phyloP scores from a whole-genome alignment of 2,888 invertebrate species.

The Cynaeus angustus region DNA sequence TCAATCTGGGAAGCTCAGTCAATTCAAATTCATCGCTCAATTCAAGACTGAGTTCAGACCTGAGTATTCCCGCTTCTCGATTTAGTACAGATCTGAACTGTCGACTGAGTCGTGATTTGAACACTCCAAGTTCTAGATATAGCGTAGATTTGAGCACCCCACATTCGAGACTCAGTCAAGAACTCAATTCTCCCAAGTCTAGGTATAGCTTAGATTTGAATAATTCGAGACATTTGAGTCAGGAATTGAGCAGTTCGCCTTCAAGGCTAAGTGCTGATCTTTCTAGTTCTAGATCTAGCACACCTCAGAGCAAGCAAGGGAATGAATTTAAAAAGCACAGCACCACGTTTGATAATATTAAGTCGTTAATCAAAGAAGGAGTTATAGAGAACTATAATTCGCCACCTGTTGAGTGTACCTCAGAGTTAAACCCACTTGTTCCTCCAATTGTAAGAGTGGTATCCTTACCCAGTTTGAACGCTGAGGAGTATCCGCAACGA shows the following conservation, averaged over 20 bases:
- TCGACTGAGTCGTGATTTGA: conserved; percentile 75
- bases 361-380: conserved; percentile 82
- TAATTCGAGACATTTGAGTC: conserved; percentile 69
- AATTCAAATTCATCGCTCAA: conserved; percentile 76
- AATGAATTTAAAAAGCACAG: conserved; percentile 82
- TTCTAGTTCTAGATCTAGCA: conserved; percentile 68
- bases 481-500: conserved; percentile 76
- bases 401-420: conserved; percentile 76
- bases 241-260: conserved; percentile 67
- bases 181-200: conserved; percentile 77
- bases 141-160: conserved; percentile 81
- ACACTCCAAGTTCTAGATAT: conserved; percentile 79
- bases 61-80: conserved; percentile 76
- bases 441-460: conserved; percentile 81
- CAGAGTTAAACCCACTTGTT: conserved; percentile 76
- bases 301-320: conserved; percentile 73
- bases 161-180: conserved; percentile 74
- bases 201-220: conserved; percentile 78
- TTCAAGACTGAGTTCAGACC: conserved; percentile 78
- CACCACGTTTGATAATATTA: conserved; percentile 85
- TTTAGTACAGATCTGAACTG: conserved; percentile 75
- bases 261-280: conserved; percentile 66
- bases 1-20: conserved; percentile 74
- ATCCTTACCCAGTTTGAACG: conserved; percentile 79
- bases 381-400: conserved; percentile 76